A percentile compares a stretch with the other conserved stretches of the same genome.
phyloP scores from a whole-genome alignment of 2,888 invertebrate species.

The Phrixothrix hirtus region DNA sequence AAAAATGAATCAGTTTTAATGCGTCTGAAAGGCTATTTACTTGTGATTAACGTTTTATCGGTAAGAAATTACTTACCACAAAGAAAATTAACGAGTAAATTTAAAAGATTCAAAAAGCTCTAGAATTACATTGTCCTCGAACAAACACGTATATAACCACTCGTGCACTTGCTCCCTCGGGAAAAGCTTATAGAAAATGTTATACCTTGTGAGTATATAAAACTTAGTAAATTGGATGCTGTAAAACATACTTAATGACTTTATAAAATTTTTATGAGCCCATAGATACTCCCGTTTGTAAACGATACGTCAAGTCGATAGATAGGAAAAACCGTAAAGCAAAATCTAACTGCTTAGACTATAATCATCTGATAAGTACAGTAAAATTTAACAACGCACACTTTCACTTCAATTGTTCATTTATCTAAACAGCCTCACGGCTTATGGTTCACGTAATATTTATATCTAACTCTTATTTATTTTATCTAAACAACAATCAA shows the following conservation, averaged over 20 bases:
- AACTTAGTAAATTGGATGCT: conserved; percentile 32
- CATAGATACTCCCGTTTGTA: conserved; percentile 29
- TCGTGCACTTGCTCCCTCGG: conserved; percentile 19
- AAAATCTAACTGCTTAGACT: conserved; percentile 15
- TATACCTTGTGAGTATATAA: conserved; percentile 29
- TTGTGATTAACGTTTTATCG: conserved; percentile 1
- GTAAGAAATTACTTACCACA: conserved; percentile 7
- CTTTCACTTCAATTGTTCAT: too few relatives aligned
- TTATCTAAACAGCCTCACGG: too few relatives aligned
- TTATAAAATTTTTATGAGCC: conserved; percentile 33
- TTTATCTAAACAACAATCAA: too few relatives aligned
- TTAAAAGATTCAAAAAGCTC: conserved; percentile 18
- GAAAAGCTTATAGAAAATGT: conserved; percentile 28
- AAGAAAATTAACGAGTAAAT: conserved; percentile 19
- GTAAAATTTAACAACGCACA: too few relatives aligned
- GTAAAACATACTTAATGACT: conserved; percentile 34
- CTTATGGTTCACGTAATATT: too few relatives aligned
- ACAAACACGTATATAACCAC: conserved; percentile 19
- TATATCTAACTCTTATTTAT: too few relatives aligned
- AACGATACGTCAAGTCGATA: conserved; percentile 22
- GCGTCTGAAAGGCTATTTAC: background rate
- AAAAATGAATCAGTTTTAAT: too few relatives aligned
- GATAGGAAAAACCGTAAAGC: conserved; percentile 18
- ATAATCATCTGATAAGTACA: conserved; percentile 20
- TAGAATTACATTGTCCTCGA: conserved; percentile 18